Conservation (phyloP, 2,888 invertebrate species). For the Micropterix aruncella region DNA sequence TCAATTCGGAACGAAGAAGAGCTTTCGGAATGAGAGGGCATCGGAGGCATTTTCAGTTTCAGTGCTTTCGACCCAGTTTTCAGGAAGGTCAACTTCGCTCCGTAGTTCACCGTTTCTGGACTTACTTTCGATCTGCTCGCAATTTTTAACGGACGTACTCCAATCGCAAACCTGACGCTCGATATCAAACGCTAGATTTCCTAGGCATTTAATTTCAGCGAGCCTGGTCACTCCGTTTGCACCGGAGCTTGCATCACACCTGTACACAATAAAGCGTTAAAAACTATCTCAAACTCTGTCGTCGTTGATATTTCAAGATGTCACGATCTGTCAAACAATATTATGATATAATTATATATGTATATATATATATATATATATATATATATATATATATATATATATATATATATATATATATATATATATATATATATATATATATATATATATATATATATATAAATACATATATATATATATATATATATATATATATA, state of each 20-base stretch:
- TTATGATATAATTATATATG: too few species aligned
- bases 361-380: too few species aligned
- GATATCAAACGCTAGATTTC: constrained; percentile 86
- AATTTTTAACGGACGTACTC: constrained; percentile 94
- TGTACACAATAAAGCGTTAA: constrained; percentile 39
- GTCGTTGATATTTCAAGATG: too few species aligned
- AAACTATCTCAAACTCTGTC: too few species aligned
- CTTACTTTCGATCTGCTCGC: constrained; percentile 90
- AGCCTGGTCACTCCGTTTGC: constrained; percentile 78
- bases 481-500: too few species aligned
- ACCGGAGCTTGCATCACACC: constrained; percentile 86
- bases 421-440: too few species aligned
- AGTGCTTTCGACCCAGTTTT: neutral
- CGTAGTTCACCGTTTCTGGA: constrained; percentile 27
- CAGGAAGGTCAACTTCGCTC: constrained; percentile 22
- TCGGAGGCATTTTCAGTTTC: neutral
- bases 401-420: too few species aligned
- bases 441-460: too few species aligned
- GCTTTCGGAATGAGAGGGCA: constrained; percentile 8
- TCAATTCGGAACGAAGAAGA: constrained; percentile 29
- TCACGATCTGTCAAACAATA: too few species aligned
- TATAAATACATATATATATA: too few species aligned
- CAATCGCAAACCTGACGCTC: constrained; percentile 92
- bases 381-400: too few species aligned
- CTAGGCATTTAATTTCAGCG: constrained; percentile 80